Evolutionary conservation across 2,113 vertebrate species (phyloP).

Genomic region (Corynorhinus townsendii): DNA sequence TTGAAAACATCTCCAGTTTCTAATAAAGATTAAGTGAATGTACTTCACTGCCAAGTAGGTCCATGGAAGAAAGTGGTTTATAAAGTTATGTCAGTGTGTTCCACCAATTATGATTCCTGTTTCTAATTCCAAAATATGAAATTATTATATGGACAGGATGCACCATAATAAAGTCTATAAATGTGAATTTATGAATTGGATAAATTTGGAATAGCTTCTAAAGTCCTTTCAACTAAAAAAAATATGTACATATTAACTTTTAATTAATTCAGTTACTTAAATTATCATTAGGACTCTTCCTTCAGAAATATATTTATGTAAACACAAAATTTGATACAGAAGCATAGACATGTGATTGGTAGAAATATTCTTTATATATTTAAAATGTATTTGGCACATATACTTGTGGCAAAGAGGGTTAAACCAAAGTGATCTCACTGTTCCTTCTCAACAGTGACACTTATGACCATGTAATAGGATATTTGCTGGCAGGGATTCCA

Average conservation of each 20-base stretch:
- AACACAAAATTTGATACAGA: neutral
- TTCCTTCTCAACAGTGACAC: conserved; percentile 54
- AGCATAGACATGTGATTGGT: neutral
- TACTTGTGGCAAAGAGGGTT: conserved; percentile 4
- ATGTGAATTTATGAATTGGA: neutral
- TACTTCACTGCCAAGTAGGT: neutral
- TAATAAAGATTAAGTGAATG: neutral
- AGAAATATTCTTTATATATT: conserved; percentile 6
- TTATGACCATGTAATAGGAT: conserved; percentile 61
- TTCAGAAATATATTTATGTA: neutral
- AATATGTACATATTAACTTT: neutral
- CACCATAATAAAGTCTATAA: neutral
- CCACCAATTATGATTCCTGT: neutral
- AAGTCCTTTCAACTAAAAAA: neutral
- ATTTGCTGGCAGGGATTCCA: conserved; percentile 59
- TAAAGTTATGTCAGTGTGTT: neutral
- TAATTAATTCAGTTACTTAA: conserved; percentile 3
- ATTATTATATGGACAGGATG: neutral
- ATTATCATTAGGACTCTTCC: neutral
- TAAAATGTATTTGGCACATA: conserved; percentile 53
- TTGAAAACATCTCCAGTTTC: neutral
- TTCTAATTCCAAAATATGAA: neutral
- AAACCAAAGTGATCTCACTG: conserved; percentile 42
- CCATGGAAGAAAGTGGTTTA: neutral
- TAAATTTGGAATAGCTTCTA: conserved; percentile 24